These are phyloP conservation scores for Brevipalpus yothersi DNA, from an alignment of 1,140 invertebrate genomes.

Conservation along the genomic window DNA sequence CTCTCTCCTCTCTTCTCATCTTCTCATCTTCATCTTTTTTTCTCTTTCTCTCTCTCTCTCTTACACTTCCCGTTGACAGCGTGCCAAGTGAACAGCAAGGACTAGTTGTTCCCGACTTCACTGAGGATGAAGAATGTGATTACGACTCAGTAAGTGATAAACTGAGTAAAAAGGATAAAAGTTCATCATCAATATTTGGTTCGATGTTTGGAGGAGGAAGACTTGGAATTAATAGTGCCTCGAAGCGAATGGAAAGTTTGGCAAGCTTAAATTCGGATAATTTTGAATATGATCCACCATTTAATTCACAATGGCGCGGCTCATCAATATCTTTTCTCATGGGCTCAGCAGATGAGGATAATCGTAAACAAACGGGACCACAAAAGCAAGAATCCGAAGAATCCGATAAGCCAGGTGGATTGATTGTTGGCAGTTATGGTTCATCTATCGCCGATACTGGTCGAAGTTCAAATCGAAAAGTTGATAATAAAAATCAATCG, in stretches of 20 bases:
- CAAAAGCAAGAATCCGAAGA: neutral
- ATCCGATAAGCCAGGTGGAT: neutral
- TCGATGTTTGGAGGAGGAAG: neutral
- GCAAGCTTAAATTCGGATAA: neutral
- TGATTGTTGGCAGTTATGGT: neutral
- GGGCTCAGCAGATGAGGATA: too few relatives aligned
- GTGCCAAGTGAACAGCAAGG: slow-evolving; percentile 34
- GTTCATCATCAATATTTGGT: neutral
- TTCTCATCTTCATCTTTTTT: too few relatives aligned
- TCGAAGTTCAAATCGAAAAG: too few relatives aligned
- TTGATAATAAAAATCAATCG: too few relatives aligned
- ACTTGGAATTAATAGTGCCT: neutral
- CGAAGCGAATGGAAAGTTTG: neutral
- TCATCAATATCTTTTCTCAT: neutral
- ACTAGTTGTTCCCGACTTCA: slow-evolving; percentile 31
- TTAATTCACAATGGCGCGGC: neutral
- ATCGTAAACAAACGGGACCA: too few relatives aligned
- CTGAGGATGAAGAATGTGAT: slow-evolving; percentile 29
- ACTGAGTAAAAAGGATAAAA: neutral
- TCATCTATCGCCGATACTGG: neutral
- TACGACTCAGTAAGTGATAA: neutral
- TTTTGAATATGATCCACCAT: neutral
- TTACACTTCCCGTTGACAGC: slow-evolving; percentile 15
- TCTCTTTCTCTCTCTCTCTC: too few relatives aligned
- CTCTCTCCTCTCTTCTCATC: too few relatives aligned